Conservation (phyloP, 1,140 invertebrate genomes). For the Cherax quadricarinatus region DNA sequence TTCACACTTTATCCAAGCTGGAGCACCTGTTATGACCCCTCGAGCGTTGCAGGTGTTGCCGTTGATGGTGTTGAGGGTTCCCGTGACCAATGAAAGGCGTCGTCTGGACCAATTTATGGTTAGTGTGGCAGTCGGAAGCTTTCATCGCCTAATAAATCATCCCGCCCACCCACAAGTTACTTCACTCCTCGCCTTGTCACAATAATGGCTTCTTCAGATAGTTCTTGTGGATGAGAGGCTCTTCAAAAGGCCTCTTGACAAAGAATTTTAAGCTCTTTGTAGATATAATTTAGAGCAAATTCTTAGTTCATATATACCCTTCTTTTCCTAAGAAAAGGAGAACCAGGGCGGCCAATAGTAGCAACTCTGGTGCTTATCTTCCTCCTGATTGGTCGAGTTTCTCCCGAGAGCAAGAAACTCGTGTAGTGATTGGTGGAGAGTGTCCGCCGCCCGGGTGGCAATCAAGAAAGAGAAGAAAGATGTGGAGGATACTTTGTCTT, state of each 20-base stretch:
- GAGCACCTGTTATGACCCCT: background rate
- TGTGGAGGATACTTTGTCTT: conserved; percentile 55
- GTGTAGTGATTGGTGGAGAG: conserved; percentile 61
- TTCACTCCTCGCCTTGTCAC: conserved; percentile 67
- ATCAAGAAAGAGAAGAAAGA: conserved; percentile 49
- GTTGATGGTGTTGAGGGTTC: background rate
- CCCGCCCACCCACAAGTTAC: conserved; percentile 70
- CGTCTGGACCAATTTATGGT: conserved; percentile 66
- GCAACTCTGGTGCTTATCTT: conserved; percentile 64
- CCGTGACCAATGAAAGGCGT: conserved; percentile 48
- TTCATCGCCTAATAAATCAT: conserved; percentile 72
- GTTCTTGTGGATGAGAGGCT: conserved; percentile 31
- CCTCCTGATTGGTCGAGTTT: conserved; percentile 64
- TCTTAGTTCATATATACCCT: background rate
- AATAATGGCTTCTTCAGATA: conserved; percentile 70
- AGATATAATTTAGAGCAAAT: background rate
- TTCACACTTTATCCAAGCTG: background rate
- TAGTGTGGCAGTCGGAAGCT: conserved; percentile 69
- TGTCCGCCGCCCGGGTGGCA: conserved; percentile 63
- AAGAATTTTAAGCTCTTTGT: conserved; percentile 41
- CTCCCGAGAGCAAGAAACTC: conserved; percentile 63
- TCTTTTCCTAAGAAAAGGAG: conserved; percentile 13
- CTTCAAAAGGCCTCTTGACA: conserved; percentile 14
- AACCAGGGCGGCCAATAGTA: conserved; percentile 60
- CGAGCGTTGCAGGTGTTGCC: background rate